These are phyloP conservation scores for Ostrea denselamellosa DNA, from an alignment of 1,140 invertebrate species.

Conservation along the genomic window DNA sequence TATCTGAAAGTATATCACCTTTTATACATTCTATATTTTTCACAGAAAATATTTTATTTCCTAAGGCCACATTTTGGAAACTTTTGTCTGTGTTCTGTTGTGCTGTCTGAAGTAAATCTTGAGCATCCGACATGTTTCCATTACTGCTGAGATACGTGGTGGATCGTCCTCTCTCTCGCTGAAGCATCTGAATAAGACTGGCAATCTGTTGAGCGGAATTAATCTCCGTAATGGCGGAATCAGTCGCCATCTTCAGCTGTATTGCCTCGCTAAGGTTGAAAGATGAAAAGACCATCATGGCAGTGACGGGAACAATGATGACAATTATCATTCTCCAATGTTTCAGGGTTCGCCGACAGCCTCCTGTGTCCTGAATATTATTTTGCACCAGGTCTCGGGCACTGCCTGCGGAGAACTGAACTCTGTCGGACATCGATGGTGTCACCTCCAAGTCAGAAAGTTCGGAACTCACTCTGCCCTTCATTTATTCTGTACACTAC, in stretches of 20 bases:
- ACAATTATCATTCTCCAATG: constrained; percentile 43
- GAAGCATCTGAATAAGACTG: not conserved
- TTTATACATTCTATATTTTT: not conserved
- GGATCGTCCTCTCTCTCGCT: constrained; percentile 33
- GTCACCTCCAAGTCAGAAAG: not conserved
- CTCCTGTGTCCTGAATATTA: not conserved
- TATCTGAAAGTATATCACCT: not conserved
- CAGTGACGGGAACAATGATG: constrained; percentile 12
- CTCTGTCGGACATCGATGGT: not conserved
- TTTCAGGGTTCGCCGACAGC: not conserved
- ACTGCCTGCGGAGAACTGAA: not conserved
- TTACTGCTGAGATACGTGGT: not conserved
- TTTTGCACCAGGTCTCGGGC: not conserved
- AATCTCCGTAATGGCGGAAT: not conserved
- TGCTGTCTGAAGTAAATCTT: not conserved
- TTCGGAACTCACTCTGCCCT: not conserved
- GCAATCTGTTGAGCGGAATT: not conserved
- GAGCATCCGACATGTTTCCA: not conserved
- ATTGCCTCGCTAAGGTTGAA: not conserved
- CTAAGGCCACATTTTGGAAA: not conserved
- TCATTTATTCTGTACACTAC: not conserved
- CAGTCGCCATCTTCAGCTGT: not conserved
- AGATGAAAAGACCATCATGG: constrained; percentile 23
- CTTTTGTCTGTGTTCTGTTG: not conserved
- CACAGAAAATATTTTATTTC: not conserved